phyloP scores from a whole-genome alignment of 1,140 invertebrate species.

The Lordiphosa clarofinis region DNA sequence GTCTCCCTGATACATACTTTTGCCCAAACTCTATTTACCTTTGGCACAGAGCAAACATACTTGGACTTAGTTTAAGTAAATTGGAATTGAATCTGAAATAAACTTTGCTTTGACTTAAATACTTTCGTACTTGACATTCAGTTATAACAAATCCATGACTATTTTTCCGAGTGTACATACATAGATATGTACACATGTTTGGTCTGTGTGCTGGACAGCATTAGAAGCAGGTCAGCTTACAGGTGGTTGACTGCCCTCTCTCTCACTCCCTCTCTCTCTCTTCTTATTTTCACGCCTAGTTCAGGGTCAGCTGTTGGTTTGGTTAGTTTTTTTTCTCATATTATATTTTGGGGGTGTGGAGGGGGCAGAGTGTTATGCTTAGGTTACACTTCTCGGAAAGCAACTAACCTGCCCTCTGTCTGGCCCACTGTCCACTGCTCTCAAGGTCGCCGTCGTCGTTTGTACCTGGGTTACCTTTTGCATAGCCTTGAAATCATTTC shows the following conservation, averaged over 20 bases:
- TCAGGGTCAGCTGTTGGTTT: constrained; percentile 5
- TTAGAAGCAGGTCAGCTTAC: constrained; percentile 26
- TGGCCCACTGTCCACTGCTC: too few species aligned
- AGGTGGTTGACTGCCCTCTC: constrained; percentile 38
- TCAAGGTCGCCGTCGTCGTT: constrained; percentile 40
- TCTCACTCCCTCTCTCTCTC: background rate
- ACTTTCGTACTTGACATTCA: too few species aligned
- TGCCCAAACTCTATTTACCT: too few species aligned
- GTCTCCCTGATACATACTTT: too few species aligned
- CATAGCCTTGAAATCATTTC: constrained; percentile 31
- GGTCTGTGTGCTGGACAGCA: constrained; percentile 17
- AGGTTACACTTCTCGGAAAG: constrained; percentile 22
- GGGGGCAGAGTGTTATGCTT: background rate
- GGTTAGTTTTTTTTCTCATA: background rate
- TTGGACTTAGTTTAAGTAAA: too few species aligned
- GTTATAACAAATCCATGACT: too few species aligned
- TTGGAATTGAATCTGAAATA: too few species aligned
- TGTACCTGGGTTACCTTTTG: constrained; percentile 21
- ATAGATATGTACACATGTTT: too few species aligned
- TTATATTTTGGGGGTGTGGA: too few species aligned
- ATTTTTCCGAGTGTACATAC: background rate
- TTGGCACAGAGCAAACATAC: too few species aligned
- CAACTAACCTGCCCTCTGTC: too few species aligned
- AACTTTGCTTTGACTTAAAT: too few species aligned
- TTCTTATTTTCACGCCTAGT: background rate